phyloP scores from a whole-genome alignment of 2,888 invertebrate species.

The Sepiola atlantica region DNA sequence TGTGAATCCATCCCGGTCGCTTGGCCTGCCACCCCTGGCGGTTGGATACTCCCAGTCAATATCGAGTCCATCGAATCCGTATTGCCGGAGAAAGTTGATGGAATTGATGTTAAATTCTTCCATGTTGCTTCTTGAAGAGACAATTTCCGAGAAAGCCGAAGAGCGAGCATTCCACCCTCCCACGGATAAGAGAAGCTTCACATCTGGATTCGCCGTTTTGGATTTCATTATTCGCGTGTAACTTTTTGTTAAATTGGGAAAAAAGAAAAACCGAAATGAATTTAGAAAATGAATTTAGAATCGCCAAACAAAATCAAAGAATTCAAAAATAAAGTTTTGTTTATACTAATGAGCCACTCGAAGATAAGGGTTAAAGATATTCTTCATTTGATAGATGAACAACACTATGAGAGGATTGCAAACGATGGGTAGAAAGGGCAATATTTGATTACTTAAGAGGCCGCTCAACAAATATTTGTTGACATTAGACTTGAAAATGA shows the following conservation, averaged over 20 bases:
- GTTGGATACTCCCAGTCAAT: conserved; percentile 46
- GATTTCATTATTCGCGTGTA: not conserved
- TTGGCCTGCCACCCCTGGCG: not conserved
- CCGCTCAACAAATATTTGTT: no score
- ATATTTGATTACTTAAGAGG: no score
- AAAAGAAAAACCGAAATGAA: not conserved
- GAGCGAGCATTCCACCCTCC: conserved; percentile 44
- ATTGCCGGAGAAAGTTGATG: conserved; percentile 15
- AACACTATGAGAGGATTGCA: no score
- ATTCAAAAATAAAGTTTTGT: not conserved
- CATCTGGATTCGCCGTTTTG: not conserved
- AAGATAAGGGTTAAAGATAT: no score
- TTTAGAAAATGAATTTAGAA: not conserved
- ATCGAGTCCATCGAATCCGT: conserved; percentile 41
- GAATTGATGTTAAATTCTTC: conserved; percentile 32
- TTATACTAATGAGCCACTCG: no score
- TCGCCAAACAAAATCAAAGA: not conserved
- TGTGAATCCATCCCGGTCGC: not conserved
- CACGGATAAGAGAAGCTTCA: not conserved
- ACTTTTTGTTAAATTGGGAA: not conserved
- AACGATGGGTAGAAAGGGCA: no score
- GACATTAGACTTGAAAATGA: no score
- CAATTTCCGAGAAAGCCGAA: not conserved
- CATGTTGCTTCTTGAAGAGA: not conserved
- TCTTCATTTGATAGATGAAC: no score